Base-by-base conservation (phyloP, 2,113 vertebrate species). In the Lasiurus borealis region DNA sequence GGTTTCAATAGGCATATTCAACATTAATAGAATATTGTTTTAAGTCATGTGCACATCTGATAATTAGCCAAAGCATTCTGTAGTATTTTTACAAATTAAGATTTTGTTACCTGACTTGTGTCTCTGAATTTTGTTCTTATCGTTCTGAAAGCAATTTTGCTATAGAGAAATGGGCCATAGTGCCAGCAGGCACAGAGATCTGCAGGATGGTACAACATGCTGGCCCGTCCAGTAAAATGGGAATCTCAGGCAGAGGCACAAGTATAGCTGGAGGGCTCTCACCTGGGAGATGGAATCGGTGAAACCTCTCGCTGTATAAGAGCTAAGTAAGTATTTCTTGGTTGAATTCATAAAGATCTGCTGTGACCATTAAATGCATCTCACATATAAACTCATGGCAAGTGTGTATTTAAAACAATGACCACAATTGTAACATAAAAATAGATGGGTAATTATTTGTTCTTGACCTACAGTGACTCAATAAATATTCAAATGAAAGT, bases 91-190 rank as follows among this genome's bases (percentile, higher is more conserved):
- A 9, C 86, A 95, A 73, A 36, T 19, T 77, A 85, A 76, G 16
- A n/a, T 82, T 88, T 93, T 93, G 7, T 87, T 71, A 72, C 1
- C 5, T 81, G 66, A 71, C 8, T 72, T 36, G 2, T 46, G 19
- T 72, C 40, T 88, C 29, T 64, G 64, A 77, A 44, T 72, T 88
- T 86, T 87, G n/a, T 92, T 88, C 59, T 86, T 62, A 29, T n/a
- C 48, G 46, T 31, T 85, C 50, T 78, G 62, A 11, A 57, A 88
- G 78, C 19, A 48, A 0, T 52, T 87, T 77, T 25, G 25, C 57
- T 90, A 21, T 36, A 59, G 71, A 95, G 75, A 89, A 91, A 50
- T 36, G 54, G 59, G 19, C 44, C 59, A 8, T 6, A 19, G n/a
- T 14, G 25, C 40, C 64, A 68, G 5, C 16, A 57, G 46, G 34